Conservation (phyloP, 2,113 vertebrate species). For the Albula glossodonta region DNA sequence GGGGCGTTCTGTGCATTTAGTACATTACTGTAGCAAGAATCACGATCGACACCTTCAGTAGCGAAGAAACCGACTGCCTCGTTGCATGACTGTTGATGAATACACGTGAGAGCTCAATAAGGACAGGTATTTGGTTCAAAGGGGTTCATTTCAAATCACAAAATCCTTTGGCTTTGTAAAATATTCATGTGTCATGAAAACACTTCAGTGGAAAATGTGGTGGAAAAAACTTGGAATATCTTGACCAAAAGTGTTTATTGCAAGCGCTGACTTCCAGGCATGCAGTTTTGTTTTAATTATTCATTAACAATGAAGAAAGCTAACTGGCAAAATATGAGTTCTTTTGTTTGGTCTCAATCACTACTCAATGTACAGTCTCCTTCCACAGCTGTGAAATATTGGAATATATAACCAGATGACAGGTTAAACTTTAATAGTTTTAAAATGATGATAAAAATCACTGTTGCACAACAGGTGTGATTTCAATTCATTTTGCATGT, state of each 20-base stretch:
- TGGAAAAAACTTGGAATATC: background rate
- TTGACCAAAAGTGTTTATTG: background rate
- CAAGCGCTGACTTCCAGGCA: too few relatives aligned
- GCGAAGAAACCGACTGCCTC: background rate
- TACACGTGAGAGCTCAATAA: too few relatives aligned
- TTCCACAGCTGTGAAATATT: too few relatives aligned
- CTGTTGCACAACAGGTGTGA: too few relatives aligned
- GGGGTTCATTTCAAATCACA: background rate
- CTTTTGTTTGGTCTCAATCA: too few relatives aligned
- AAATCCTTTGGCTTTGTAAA: background rate
- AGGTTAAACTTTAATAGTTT: too few relatives aligned
- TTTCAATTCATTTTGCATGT: too few relatives aligned
- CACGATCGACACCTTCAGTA: constrained; percentile 60
- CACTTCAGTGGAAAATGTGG: background rate
- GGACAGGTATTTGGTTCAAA: background rate
- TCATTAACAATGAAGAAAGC: background rate
- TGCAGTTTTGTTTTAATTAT: background rate
- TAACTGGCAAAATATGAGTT: background rate
- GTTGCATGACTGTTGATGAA: background rate
- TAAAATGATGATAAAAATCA: too few relatives aligned
- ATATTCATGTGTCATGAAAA: background rate
- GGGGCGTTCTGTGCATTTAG: background rate
- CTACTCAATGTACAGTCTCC: too few relatives aligned
- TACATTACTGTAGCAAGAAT: constrained; percentile 6
- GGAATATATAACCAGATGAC: too few relatives aligned